Base-by-base conservation (phyloP, 2,797 vertebrate species). In the Glyptemys insculpta region DNA sequence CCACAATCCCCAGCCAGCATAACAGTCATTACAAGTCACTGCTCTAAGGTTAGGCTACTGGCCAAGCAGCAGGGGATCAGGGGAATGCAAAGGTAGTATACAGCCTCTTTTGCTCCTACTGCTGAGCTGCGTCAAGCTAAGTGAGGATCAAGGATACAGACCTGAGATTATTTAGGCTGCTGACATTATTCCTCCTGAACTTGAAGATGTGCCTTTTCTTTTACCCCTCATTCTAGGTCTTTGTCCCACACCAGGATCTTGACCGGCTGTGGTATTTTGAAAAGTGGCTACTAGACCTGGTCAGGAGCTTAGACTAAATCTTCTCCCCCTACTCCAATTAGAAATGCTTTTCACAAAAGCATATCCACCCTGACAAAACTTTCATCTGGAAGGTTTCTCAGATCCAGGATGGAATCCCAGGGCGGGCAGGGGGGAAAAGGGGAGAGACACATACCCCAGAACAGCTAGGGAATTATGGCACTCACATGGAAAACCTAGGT, bases 371-470 rank as follows among this genome's bases (percentile, higher is more conserved):
- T 18, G 8, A n/a, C 62, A 37, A 68, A n/a, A n/a, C 65, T 68
- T 68, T 37, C 19, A 37, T 68, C 10, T 37, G 65, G n/a, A 68
- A 21, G n/a, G n/a, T 68, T 68, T 37, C n/a, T 68, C n/a, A 37
- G n/a, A 1, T 21, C 19, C 5, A 18, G 5, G 18, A 37, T 37
- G 34, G 4, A 68, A 68, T 19, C 16, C 8, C n/a, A 23, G n/a
- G 19, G n/a, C 1, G 5, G 16, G n/a, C 16, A 15, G 7, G 5
- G 19, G n/a, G 7, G 59, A 8, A 6, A 7, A 14, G 5, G 34
- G 18, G 16, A n/a, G n/a, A 68, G 9, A 37, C 3, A 59, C 29
- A 12, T 57, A 57, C 19, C 65, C 5, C 10, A 68, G 18, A 37
- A 68, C 37, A 21, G 65, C 9, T 37, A 68, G n/a, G 14, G 31